Base-by-base conservation (phyloP, 2,113 vertebrate genomes). In the Danionella cerebrum region DNA sequence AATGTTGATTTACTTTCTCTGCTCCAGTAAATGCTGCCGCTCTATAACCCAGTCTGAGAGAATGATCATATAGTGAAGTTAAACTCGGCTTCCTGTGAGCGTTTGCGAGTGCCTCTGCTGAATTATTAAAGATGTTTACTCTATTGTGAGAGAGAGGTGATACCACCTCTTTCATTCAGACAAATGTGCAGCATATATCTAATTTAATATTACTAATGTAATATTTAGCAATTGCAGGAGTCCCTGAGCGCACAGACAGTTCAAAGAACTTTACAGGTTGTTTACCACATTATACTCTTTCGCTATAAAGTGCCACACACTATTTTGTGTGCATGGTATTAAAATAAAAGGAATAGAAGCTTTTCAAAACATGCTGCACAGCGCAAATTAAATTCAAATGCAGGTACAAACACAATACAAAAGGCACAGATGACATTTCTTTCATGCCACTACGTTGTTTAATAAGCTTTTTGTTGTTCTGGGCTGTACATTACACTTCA, bases 71-170 rank as follows among this genome's bases (percentile, higher is more conserved):
- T 4, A 6, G 13, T 39, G 13, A 63, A 45, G 44, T 60, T 25
- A 18, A 54, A 8, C 47, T 66, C 38, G 27, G 31, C 53, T 33
- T 33, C 59, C 41, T n/a, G 48, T 44, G 29, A 36, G 7, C 2
- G 27, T 25, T 44, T 63, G 47, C 33, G 62, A 27, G 62, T 35
- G 41, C n/a, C n/a, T 57, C 67, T 54, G 51, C 50, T 75, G 29
- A 75, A 75, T 71, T 75, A 67, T 75, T 67, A 41, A 67, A 33
- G 33, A 25, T 75, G 63, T 75, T 75, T 75, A 70, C 63, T 53
- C 57, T 58, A 70, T 42, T 69, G 31, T 62, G 25, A 21, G 36
- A 12, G 29, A 53, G 39, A 21, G 53, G 11, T 24, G 31, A 18
- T 47, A 47, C 21, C 29, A 22, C 47, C 16, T 33, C 59, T 63